phyloP scores from a whole-genome alignment of 2,888 invertebrate genomes.

The Syritta pipiens region DNA sequence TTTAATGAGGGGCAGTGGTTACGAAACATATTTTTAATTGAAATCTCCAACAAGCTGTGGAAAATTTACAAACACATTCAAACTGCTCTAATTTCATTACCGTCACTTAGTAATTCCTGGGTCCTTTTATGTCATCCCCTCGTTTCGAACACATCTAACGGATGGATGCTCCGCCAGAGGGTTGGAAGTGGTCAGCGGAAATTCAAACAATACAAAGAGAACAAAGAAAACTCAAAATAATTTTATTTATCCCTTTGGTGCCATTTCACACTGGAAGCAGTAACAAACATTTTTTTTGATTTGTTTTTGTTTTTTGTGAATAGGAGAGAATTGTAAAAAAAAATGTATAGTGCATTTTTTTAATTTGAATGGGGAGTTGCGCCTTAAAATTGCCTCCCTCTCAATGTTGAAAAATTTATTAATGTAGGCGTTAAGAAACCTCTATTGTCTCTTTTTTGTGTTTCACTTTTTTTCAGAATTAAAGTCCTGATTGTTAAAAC shows the following conservation, averaged over 20 bases:
- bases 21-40: constrained; percentile 66
- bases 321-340: constrained; percentile 19
- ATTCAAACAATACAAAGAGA: constrained; percentile 59
- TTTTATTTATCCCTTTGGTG: constrained; percentile 68
- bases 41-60: constrained; percentile 56
- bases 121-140: constrained; percentile 30
- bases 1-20: constrained; percentile 48
- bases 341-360: constrained; percentile 45
- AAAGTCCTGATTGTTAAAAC: too few species aligned
- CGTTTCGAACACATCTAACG: constrained; percentile 48
- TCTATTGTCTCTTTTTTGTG: constrained; percentile 52
- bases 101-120: constrained; percentile 37
- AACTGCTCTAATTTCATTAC: constrained; percentile 53
- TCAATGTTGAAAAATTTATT: constrained; percentile 42
- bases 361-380: constrained; percentile 58
- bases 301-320: constrained; percentile 38
- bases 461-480: constrained; percentile 20
- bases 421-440: constrained; percentile 52
- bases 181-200: constrained; percentile 63
- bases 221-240: constrained; percentile 63
- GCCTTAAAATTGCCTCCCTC: constrained; percentile 55
- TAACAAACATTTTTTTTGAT: constrained; percentile 23
- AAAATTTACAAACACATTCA: constrained; percentile 42
- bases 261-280: constrained; percentile 51
- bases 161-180: constrained; percentile 53